phyloP scores from a whole-genome alignment of 2,113 vertebrate genomes.

The Sander lucioperca region DNA sequence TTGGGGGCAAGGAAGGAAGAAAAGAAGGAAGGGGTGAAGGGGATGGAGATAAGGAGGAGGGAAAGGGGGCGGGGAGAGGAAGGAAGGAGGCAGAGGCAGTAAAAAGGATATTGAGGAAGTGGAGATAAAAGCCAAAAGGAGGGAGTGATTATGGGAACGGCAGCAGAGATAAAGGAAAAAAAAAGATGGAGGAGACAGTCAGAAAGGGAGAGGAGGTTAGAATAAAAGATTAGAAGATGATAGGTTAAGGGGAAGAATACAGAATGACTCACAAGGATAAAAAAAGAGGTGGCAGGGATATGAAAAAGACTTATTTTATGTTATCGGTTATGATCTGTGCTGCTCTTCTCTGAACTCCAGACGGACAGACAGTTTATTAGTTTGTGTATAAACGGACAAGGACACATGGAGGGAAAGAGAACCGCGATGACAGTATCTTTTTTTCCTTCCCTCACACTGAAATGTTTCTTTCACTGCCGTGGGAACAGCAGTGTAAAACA shows the following conservation, averaged over 20 bases:
- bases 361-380: conserved; percentile 53
- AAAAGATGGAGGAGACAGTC: conserved; percentile 55
- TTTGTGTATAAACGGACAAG: conserved; percentile 34
- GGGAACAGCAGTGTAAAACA: conserved; percentile 67
- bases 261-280: conserved; percentile 37
- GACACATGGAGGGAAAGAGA: conserved; percentile 22
- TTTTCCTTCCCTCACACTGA: not conserved
- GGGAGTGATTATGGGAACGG: conserved; percentile 75
- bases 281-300: not conserved
- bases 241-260: conserved; percentile 41
- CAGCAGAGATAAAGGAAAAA: conserved; percentile 67
- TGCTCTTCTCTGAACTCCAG: conserved; percentile 33
- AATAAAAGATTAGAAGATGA: conserved; percentile 69
- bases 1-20: conserved; percentile 9
- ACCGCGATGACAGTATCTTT: conserved; percentile 13
- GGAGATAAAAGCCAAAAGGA: conserved; percentile 79
- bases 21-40: conserved; percentile 28
- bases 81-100: conserved; percentile 77
- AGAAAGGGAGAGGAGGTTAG: conserved; percentile 55
- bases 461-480: conserved; percentile 40
- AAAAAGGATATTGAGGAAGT: conserved; percentile 84
- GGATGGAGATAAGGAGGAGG: conserved; percentile 8
- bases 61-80: conserved; percentile 20
- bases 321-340: conserved; percentile 42
- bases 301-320: conserved; percentile 45